Percentiles rank a stretch among this genome's conserved stretches.
These are phyloP conservation scores for Poeciliopsis gracilis DNA, from an alignment of 2,797 vertebrate genomes.

Conservation along the genomic window DNA sequence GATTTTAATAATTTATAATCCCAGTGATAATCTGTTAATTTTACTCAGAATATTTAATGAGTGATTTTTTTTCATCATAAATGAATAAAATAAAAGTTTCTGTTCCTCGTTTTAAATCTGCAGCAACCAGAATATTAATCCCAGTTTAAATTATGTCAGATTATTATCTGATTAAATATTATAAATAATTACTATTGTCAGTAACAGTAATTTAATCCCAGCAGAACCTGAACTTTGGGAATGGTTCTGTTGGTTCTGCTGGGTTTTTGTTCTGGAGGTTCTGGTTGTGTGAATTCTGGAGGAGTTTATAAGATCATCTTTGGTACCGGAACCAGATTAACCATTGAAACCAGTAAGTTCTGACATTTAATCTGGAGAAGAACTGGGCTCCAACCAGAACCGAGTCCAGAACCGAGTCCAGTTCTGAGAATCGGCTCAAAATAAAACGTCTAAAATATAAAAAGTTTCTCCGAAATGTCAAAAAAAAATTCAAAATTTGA, in stretches of 20 bases:
- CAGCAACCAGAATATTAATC: background rate
- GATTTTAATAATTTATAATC: no score
- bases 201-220: background rate
- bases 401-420: background rate
- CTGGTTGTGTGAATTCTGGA: constrained; percentile 4
- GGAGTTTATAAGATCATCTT: background rate
- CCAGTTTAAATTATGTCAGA: no score
- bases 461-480: background rate
- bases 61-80: no score
- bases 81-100: no score
- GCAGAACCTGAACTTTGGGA: background rate
- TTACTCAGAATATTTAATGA: no score
- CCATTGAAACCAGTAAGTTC: background rate
- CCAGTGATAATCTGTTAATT: no score
- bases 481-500: no score
- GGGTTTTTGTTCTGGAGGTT: background rate
- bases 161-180: no score
- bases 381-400: background rate
- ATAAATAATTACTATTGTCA: no score
- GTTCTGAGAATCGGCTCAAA: background rate
- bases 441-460: background rate
- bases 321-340: constrained; percentile 13
- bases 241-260: background rate
- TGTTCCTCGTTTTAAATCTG: background rate
- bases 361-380: background rate